Evolutionary conservation across 2,888 invertebrate genomes (phyloP).

Genomic region (Drosophila limbata): DNA sequence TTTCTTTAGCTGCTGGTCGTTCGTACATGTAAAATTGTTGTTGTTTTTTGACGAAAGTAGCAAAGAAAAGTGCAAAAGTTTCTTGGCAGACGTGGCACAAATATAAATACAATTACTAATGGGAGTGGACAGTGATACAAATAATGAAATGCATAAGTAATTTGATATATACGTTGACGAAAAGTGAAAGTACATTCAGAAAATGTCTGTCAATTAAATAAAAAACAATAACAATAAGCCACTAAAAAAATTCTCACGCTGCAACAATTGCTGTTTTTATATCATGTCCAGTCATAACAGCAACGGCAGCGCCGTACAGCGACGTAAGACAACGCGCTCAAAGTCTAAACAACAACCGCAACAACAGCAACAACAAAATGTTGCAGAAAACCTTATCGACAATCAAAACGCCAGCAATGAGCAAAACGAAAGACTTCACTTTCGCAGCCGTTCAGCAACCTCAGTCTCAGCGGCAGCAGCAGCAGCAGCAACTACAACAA

Average conservation of each 20-base stretch:
- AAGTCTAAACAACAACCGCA: conserved; percentile 68
- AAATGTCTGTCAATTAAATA: conserved; percentile 19
- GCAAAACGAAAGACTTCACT: conserved; percentile 85
- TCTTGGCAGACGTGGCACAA: conserved; percentile 51
- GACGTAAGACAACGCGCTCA: conserved; percentile 75
- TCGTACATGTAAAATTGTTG: conserved; percentile 48
- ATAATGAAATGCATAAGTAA: conserved; percentile 3
- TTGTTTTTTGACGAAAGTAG: conserved; percentile 38
- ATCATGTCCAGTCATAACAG: conserved; percentile 66
- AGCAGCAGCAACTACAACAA: conserved; percentile 21
- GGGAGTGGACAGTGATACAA: neutral
- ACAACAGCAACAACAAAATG: conserved; percentile 54
- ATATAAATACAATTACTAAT: conserved; percentile 26
- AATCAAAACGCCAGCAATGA: conserved; percentile 60
- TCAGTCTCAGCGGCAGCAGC: conserved; percentile 34
- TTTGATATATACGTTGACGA: neutral
- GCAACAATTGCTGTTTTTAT: conserved; percentile 36
- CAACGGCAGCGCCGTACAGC: conserved; percentile 56
- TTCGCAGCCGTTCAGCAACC: conserved; percentile 68
- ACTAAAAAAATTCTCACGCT: conserved; percentile 53
- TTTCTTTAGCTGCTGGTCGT: conserved; percentile 61
- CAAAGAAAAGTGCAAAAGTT: conserved; percentile 71
- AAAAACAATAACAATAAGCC: conserved; percentile 23
- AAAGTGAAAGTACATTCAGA: conserved; percentile 57
- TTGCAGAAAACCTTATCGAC: conserved; percentile 61